phyloP scores from a whole-genome alignment of 2,113 vertebrate genomes.

The Brevimyrus niger region DNA sequence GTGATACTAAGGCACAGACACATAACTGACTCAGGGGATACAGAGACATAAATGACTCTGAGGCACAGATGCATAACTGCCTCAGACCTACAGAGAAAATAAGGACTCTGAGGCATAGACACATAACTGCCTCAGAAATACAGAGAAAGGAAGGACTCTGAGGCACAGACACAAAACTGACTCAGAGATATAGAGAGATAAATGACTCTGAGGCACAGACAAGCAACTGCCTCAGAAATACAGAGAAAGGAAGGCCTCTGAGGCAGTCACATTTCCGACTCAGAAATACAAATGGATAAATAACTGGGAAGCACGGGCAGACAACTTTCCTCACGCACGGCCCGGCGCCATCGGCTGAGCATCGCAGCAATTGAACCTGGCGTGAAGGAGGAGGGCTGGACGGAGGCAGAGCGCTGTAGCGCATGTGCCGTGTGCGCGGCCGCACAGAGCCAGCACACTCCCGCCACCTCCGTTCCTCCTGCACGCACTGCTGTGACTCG shows the following conservation, averaged over 20 bases:
- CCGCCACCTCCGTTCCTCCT: constrained; percentile 8
- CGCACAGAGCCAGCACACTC: neutral
- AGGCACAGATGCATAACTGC: neutral
- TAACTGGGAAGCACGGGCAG: neutral
- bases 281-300: neutral
- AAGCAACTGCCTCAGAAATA: neutral
- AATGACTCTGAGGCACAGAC: too few relatives aligned
- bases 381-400: neutral
- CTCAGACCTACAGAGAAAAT: neutral
- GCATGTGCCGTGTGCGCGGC: neutral
- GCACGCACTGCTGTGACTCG: neutral
- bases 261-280: neutral
- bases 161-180: neutral
- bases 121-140: neutral
- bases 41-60: neutral
- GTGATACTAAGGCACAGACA: neutral
- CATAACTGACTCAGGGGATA: neutral
- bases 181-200: neutral
- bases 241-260: neutral
- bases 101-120: neutral
- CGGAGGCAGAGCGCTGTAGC: neutral
- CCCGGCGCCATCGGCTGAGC: neutral
- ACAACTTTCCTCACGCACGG: neutral
- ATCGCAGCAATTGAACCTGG: neutral
- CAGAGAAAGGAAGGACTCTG: neutral